Evolutionary conservation across 92 coral and sea anemone genomes (phyloP).

Genomic region (Phenganax stokvisi): DNA sequence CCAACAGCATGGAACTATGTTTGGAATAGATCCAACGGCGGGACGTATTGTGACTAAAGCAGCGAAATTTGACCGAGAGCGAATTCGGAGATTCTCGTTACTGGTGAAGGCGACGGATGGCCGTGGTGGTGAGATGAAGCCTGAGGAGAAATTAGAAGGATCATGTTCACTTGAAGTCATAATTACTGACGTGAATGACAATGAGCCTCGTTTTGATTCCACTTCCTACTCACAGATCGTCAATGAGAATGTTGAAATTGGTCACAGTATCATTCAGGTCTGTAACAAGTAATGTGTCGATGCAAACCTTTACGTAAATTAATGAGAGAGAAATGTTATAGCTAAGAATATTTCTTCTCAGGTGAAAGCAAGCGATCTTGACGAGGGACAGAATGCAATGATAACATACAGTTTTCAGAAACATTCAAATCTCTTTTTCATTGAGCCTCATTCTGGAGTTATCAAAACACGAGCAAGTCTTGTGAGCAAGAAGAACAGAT

Average conservation of each 20-base stretch:
- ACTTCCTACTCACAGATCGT: conserved; percentile 52
- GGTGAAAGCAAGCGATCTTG: conserved; percentile 79
- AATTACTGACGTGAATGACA: conserved; percentile 77
- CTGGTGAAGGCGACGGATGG: conserved; percentile 74
- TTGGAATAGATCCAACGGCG: conserved; percentile 63
- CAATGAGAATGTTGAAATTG: conserved; percentile 62
- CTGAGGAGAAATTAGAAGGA: conserved; percentile 71
- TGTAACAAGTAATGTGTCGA: background rate
- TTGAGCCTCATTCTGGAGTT: conserved; percentile 56
- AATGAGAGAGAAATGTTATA: no score
- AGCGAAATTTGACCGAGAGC: conserved; percentile 73
- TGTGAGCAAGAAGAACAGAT: conserved; percentile 32
- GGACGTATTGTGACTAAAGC: conserved; percentile 63
- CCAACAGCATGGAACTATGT: conserved; percentile 39
- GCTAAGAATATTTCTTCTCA: background rate
- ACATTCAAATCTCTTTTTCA: conserved; percentile 50
- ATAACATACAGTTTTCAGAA: conserved; percentile 58
- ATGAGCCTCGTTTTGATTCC: conserved; percentile 65
- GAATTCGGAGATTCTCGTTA: conserved; percentile 53
- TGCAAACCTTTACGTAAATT: no score
- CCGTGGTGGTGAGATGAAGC: conserved; percentile 39
- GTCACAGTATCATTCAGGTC: conserved; percentile 40
- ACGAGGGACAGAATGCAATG: conserved; percentile 72
- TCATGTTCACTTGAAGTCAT: conserved; percentile 73
- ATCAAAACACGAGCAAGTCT: conserved; percentile 58